Conservation (phyloP, 1,140 invertebrate genomes). For the Dryas iulia region DNA sequence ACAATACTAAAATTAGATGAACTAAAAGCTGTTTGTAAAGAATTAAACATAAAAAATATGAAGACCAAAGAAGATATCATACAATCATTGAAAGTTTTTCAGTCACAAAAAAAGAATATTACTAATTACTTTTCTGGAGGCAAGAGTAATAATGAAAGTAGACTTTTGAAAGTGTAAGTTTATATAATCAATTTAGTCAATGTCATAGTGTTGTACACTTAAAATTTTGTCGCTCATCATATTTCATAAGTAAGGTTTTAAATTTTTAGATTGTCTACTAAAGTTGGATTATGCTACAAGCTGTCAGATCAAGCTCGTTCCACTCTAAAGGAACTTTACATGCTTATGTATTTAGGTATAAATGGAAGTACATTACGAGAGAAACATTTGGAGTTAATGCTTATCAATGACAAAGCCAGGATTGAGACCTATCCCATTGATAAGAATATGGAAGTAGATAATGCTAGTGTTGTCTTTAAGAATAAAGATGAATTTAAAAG, state of each 20-base stretch:
- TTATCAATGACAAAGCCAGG: constrained; percentile 54
- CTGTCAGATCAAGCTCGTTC: constrained; percentile 42
- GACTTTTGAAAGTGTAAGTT: constrained; percentile 48
- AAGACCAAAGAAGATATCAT: constrained; percentile 44
- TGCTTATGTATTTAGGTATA: constrained; percentile 64
- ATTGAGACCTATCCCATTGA: constrained; percentile 56
- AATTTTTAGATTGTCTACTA: constrained; percentile 51
- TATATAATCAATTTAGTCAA: background rate
- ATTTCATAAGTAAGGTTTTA: background rate
- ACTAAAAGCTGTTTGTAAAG: constrained; percentile 52
- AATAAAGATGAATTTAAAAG: constrained; percentile 54
- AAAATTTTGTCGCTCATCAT: too few relatives aligned
- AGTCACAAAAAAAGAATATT: constrained; percentile 42
- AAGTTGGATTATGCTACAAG: constrained; percentile 53
- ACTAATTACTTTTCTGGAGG: constrained; percentile 40
- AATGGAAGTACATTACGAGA: constrained; percentile 53
- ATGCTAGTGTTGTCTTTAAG: constrained; percentile 61
- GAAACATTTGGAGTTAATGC: constrained; percentile 52
- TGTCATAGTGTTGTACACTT: background rate
- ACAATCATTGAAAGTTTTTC: constrained; percentile 35
- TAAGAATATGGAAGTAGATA: constrained; percentile 46
- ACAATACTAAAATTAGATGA: constrained; percentile 49
- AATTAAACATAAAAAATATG: constrained; percentile 49
- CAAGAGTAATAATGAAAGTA: constrained; percentile 40
- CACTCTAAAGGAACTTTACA: constrained; percentile 50